Percentiles rank a stretch among this genome's conserved stretches.
These are phyloP conservation scores for Drosophila seguyi DNA, from an alignment of 1,140 invertebrate genomes.

Conservation along the genomic window DNA sequence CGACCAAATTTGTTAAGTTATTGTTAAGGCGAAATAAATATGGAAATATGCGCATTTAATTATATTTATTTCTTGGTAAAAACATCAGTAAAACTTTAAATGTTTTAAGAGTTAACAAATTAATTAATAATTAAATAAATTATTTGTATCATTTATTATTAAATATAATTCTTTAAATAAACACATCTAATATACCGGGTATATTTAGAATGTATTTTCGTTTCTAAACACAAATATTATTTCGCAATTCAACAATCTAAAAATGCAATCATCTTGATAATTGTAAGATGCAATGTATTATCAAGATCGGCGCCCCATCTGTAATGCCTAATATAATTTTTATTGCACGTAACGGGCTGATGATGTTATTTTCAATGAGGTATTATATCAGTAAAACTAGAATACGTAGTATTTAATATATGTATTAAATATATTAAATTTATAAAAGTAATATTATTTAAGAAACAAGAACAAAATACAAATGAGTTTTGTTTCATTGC, in stretches of 20 bases:
- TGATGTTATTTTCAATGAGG: not conserved
- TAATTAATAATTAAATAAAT: no score
- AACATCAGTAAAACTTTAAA: no score
- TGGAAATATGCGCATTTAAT: no score
- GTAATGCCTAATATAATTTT: slow-evolving; percentile 4
- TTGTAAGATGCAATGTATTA: slow-evolving; percentile 6
- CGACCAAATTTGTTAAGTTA: not conserved
- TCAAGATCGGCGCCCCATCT: not conserved
- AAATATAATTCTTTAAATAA: not conserved
- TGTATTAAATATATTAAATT: no score
- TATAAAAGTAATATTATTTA: no score
- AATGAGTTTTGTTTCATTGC: no score
- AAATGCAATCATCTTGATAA: slow-evolving; percentile 1
- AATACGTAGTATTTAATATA: not conserved
- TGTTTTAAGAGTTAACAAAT: no score
- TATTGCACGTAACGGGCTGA: not conserved
- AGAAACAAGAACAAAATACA: no score
- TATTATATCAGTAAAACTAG: not conserved
- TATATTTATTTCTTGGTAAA: no score
- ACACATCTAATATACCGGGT: not conserved
- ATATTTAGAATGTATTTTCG: not conserved
- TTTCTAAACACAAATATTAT: not conserved
- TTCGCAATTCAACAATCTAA: not conserved
- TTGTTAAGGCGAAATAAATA: no score
- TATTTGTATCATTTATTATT: no score